Percentiles rank a stretch among this genome's conserved stretches.
phyloP scores from a whole-genome alignment of 2,888 invertebrate genomes.

The Blastobasis adustella region DNA sequence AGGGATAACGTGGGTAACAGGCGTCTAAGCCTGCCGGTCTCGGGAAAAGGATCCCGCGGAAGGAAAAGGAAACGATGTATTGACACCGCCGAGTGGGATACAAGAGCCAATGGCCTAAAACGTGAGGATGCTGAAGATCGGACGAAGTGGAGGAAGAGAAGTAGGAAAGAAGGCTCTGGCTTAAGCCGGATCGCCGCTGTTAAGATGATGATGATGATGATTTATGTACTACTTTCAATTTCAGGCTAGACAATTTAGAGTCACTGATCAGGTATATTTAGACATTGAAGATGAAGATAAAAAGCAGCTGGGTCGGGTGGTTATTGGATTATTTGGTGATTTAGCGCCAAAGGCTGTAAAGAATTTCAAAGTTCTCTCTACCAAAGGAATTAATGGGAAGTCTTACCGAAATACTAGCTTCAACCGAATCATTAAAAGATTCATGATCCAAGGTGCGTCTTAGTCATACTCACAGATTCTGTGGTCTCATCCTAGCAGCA shows the following conservation, averaged over 20 bases:
- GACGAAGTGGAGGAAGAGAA: no score
- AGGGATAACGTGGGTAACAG: no score
- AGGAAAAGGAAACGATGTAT: no score
- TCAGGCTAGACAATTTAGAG: slow-evolving; percentile 77
- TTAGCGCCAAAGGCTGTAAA: slow-evolving; percentile 88
- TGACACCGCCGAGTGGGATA: no score
- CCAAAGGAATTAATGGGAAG: slow-evolving; percentile 82
- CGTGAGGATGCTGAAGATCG: no score
- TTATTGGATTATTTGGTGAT: slow-evolving; percentile 92
- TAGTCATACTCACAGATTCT: background rate
- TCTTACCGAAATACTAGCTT: slow-evolving; percentile 87
- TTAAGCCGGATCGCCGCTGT: no score
- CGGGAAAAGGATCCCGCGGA: no score
- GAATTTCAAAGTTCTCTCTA: slow-evolving; percentile 89
- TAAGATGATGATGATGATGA: background rate
- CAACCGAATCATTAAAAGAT: slow-evolving; percentile 90
- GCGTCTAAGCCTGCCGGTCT: no score
- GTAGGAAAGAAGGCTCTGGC: no score
- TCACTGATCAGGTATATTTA: slow-evolving; percentile 88
- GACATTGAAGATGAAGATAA: slow-evolving; percentile 85
- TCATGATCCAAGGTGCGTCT: slow-evolving; percentile 90
- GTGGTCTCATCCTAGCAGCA: background rate
- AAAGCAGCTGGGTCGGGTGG: slow-evolving; percentile 80
- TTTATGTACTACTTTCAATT: slow-evolving; percentile 23
- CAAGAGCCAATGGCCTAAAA: no score